Evolutionary conservation across 2,113 vertebrate species (phyloP).

Genomic region (Corythornis cristatus): DNA sequence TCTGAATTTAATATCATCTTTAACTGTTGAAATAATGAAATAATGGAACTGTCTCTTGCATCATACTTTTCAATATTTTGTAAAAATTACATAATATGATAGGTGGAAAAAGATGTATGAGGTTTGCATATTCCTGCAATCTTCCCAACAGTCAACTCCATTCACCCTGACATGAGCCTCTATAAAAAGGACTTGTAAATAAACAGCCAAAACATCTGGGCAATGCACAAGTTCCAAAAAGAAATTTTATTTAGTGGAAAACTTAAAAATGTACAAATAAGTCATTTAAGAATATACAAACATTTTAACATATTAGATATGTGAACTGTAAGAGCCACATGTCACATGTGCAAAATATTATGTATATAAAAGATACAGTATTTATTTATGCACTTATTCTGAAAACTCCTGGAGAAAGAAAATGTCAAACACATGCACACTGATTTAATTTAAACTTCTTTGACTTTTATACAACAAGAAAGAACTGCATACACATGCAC

Average conservation of each 20-base stretch:
- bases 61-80: neutral
- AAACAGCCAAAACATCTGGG: neutral
- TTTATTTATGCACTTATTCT: neutral
- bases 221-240: neutral
- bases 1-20: neutral
- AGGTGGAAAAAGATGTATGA: conserved; percentile 13
- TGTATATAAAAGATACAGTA: neutral
- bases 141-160: neutral
- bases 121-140: conserved; percentile 1
- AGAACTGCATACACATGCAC: rapidly evolving
- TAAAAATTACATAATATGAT: neutral
- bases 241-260: neutral
- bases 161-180: neutral
- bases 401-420: neutral
- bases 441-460: neutral
- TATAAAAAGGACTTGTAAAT: neutral
- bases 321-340: neutral
- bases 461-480: neutral
- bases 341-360: neutral
- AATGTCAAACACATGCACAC: neutral
- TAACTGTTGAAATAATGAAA: neutral
- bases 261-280: neutral
- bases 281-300: neutral
- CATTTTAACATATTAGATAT: neutral
- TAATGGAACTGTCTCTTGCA: neutral